These are phyloP conservation scores for Triplophysa siluroides DNA, from an alignment of 2,113 vertebrate genomes.

Conservation along the genomic window DNA sequence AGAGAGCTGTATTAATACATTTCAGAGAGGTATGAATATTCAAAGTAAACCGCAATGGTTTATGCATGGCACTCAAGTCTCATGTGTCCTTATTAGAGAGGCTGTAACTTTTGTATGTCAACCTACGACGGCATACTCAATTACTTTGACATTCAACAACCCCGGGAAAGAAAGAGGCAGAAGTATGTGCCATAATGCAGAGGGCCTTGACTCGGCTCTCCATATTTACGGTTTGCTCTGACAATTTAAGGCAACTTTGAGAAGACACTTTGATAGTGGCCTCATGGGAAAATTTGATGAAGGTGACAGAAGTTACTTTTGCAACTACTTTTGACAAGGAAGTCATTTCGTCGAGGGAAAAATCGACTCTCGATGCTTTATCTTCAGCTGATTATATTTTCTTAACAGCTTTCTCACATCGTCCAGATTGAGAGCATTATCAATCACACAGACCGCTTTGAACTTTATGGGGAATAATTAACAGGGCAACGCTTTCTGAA, in stretches of 20 bases:
- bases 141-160: constrained; percentile 61
- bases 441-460: constrained; percentile 2
- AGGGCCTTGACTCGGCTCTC: background rate
- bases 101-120: constrained; percentile 62
- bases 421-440: constrained; percentile 20
- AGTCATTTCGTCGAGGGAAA: background rate
- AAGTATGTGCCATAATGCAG: background rate
- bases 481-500: background rate
- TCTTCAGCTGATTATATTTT: background rate
- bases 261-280: background rate
- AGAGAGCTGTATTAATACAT: constrained; percentile 64
- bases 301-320: constrained; percentile 10
- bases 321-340: background rate
- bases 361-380: background rate
- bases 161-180: constrained; percentile 57
- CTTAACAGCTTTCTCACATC: constrained; percentile 22
- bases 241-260: background rate
- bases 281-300: constrained; percentile 13
- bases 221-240: background rate
- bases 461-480: constrained; percentile 32
- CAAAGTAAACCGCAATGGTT: constrained; percentile 64
- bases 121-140: constrained; percentile 60
- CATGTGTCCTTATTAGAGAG: constrained; percentile 73
- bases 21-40: constrained; percentile 73
- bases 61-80: constrained; percentile 72